phyloP scores from a whole-genome alignment of 2,113 vertebrate genomes.

The Dinomys branickii region DNA sequence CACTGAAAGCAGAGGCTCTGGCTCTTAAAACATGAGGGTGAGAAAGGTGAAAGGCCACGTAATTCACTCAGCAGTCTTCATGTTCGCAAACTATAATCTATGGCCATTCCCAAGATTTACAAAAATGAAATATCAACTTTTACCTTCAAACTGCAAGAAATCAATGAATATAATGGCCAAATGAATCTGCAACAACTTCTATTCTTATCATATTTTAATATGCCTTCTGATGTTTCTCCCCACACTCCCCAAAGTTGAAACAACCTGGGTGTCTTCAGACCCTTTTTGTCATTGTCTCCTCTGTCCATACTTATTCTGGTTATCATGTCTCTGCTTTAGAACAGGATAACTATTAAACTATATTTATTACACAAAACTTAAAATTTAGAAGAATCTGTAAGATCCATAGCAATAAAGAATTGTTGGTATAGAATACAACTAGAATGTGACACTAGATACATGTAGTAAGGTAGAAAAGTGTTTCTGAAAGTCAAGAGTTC shows the following conservation, averaged over 20 bases:
- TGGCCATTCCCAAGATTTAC: not conserved
- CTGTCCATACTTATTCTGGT: not conserved
- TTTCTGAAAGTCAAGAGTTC: not conserved
- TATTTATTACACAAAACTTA: not conserved
- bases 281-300: not conserved
- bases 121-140: not conserved
- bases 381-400: not conserved
- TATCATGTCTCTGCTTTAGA: not conserved
- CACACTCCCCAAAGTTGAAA: not conserved
- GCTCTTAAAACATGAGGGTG: not conserved
- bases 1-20: too few species aligned
- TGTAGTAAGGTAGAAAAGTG: not conserved
- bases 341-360: not conserved
- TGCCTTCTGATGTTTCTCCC: not conserved
- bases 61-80: not conserved
- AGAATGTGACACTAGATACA: not conserved
- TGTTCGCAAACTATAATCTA: not conserved
- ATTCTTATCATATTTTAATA: not conserved
- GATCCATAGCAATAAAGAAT: not conserved
- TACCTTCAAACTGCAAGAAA: not conserved
- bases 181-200: not conserved
- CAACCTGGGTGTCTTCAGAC: not conserved
- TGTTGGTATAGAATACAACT: not conserved
- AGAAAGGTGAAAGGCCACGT: not conserved
- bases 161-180: not conserved